A percentile compares a stretch with the other conserved stretches of the same genome.
phyloP scores from a whole-genome alignment of 2,797 vertebrate genomes.

The Hemitrygon akajei region DNA sequence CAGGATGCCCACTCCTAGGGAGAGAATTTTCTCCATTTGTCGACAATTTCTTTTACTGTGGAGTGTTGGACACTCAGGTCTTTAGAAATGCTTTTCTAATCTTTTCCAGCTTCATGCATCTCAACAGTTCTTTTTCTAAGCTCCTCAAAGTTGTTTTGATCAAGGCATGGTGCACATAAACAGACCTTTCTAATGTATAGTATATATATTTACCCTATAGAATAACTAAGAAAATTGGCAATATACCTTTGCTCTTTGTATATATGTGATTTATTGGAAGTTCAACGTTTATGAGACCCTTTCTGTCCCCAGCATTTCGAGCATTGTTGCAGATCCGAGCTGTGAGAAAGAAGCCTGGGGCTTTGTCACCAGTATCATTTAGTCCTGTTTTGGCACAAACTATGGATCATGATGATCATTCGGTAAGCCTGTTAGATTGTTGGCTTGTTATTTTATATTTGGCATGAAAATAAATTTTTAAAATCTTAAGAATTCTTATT shows the following conservation, averaged over 20 bases:
- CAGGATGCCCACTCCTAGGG: too few relatives aligned
- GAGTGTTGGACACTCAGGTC: too few relatives aligned
- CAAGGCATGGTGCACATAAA: too few relatives aligned
- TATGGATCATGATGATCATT: constrained; percentile 91
- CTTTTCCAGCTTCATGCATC: too few relatives aligned
- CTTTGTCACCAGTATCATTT: constrained; percentile 89
- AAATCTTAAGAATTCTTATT: not conserved
- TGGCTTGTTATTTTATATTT: not conserved
- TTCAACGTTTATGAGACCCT: not conserved
- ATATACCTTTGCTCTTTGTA: not conserved
- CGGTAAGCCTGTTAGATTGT: constrained; percentile 58
- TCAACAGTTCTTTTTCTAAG: too few relatives aligned
- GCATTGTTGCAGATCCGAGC: constrained; percentile 96
- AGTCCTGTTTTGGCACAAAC: constrained; percentile 92
- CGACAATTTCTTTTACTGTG: too few relatives aligned
- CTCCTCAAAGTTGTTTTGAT: too few relatives aligned
- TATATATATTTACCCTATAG: not conserved
- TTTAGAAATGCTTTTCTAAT: too few relatives aligned
- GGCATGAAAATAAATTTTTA: too few relatives aligned
- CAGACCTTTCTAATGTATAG: too few relatives aligned
- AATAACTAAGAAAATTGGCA: not conserved
- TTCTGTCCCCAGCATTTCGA: constrained; percentile 71
- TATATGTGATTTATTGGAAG: not conserved
- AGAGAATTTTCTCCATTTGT: too few relatives aligned
- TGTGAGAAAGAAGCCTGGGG: constrained; percentile 88